phyloP scores from a whole-genome alignment of 2,888 invertebrate species.

The Pherbina coryleti region DNA sequence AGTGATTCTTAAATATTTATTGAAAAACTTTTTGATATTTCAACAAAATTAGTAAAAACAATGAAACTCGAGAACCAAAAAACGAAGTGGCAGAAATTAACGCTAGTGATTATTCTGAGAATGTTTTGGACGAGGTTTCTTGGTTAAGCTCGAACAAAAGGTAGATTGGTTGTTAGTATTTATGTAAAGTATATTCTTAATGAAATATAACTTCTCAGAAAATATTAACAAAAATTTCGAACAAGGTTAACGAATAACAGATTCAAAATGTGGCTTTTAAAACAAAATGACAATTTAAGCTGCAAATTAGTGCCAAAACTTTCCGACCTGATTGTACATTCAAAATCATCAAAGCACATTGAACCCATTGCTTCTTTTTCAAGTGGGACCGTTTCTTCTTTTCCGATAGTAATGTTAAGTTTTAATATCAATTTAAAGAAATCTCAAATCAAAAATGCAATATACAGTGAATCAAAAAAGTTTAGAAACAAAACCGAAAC shows the following conservation, averaged over 20 bases:
- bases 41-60: too few species aligned
- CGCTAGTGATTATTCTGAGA: too few species aligned
- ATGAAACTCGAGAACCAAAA: too few species aligned
- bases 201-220: conserved; percentile 15
- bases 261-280: conserved; percentile 12
- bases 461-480: too few species aligned
- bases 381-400: conserved; percentile 9
- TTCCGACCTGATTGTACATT: conserved; percentile 22
- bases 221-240: conserved; percentile 27
- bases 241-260: conserved; percentile 13
- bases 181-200: too few species aligned
- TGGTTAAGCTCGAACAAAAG: too few species aligned
- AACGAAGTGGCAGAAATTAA: too few species aligned
- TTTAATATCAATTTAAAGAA: background rate
- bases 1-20: too few species aligned
- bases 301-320: conserved; percentile 28
- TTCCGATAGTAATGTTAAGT: conserved; percentile 4
- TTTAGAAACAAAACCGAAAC: too few species aligned
- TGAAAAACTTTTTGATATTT: too few species aligned
- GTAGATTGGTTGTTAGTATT: too few species aligned
- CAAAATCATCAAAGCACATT: conserved; percentile 25
- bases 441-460: conserved; percentile 29
- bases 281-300: conserved; percentile 2
- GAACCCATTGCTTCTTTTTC: conserved; percentile 26
- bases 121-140: too few species aligned